Evolutionary conservation across 2,888 invertebrate species (phyloP), one percentile per base, ranked within the genome.

Genomic region (Hemithea aestivaria): DNA sequence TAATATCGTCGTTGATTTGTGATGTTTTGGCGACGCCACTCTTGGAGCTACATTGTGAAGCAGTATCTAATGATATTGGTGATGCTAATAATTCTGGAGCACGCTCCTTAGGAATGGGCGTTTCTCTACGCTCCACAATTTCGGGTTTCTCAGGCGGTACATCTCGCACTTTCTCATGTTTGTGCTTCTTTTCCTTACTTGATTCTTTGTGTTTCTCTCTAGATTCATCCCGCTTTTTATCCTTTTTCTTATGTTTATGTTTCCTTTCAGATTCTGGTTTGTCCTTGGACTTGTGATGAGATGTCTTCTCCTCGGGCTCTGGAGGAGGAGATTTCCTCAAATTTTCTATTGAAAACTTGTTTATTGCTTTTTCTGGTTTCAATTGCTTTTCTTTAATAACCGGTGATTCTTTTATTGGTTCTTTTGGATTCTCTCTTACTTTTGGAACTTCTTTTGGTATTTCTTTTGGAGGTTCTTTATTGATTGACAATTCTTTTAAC

Each of bases 231-330:
- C 88, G 88, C 60, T 90, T 92, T 58, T 92, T 92, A 49, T 91
- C 90, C 66, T 90, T 90, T 66, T 90, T 90, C 74, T 90, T 91
- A 51, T 90, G 90, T 62, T 90, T 91, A 50, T 90, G 89, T 54
- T 88, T 88, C 46, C 87, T 82, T 59, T 89, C 89, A 28, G 76
- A 68, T 39, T 88, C 83, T 36, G 82, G 78, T 56, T 89, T 89
- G 10, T 89, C 89, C 65, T 83, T 87, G 35, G 77, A 62, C 58
- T 87, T 88, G 27, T 75, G 76, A 49, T 53, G 71, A 48, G 80
- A 80, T 35, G 60, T 42, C 22, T 73, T 65, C 21, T 85, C 83
- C 27, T 75, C 74, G 51, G 45, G 62, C 42, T 84, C 87, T 48
- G 71, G 62, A 22, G 84, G 79, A 34, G 87, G 85, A 9, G 83